Base-by-base conservation (phyloP, 2,888 invertebrate species). In the Aquatica leii region DNA sequence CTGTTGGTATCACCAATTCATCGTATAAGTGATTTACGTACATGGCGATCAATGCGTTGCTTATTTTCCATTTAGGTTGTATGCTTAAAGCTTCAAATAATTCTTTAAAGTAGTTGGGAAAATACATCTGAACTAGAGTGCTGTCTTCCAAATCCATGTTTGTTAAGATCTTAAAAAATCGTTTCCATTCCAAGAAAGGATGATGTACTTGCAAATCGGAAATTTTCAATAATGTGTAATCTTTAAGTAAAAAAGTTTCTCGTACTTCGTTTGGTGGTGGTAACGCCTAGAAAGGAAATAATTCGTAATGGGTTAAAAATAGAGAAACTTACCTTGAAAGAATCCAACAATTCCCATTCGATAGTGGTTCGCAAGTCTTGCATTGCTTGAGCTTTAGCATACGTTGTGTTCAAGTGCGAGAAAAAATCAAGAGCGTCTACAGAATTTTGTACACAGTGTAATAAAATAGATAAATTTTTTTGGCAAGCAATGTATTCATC, bases 11-110 rank as follows among this genome's bases (percentile, higher is more conserved):
- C 0, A 76, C 71, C 12, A 72, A 66, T 24, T 75, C 71, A 51
- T 71, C 64, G 54, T 73, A 77, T 0, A 77, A 55, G 52, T 75
- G 71, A 35, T 71, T 57, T 0, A 74, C 72, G 48, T 72, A 74
- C 53, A 76, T 72, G 40, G 71, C 69, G 24, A 76, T 56, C 4
- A 76, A 50, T n/a, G 67, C 69, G 46, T 76, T 73, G 46, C 71
- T 69, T 17, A 74, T 50, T 61, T 67, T 55, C 51, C 66, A 48
- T 57, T 50, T 37, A 48, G 34, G 40, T 21, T 18, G 3, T 5
- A 18, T 35, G 21, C 15, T 3, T 1, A 69, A 34, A 20, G 41
- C 54, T 8, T 52, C 14, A 43, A 70, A 69, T 1, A 69, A 31
- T 1, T 46, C 41, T 11, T 43, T 31, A 40, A 75, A 72, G 65